phyloP scores from a whole-genome alignment of 2,888 invertebrate species.

The Sinopyrophorus schimmeli region DNA sequence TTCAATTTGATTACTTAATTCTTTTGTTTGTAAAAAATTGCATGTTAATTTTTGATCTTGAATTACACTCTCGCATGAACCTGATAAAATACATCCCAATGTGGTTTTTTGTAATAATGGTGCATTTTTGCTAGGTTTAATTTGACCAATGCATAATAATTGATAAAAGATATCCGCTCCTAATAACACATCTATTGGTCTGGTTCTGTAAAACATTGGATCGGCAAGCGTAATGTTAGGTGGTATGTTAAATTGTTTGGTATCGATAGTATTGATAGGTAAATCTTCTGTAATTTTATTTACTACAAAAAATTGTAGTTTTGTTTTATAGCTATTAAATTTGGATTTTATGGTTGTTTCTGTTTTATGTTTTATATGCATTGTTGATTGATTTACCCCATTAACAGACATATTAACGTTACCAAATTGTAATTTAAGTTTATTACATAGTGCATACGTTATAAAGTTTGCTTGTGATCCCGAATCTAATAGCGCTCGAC shows the following conservation, averaged over 20 bases:
- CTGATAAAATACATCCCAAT: no score
- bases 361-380: not conserved
- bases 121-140: no score
- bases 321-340: not conserved
- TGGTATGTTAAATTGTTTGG: not conserved
- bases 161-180: constrained; percentile 10
- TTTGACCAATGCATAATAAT: no score
- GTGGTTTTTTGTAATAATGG: no score
- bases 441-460: constrained; percentile 1
- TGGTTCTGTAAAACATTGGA: not conserved
- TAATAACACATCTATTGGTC: constrained; percentile 3
- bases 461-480: constrained; percentile 12
- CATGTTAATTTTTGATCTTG: no score
- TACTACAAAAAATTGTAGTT: constrained; percentile 5
- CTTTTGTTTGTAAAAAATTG: no score
- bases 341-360: not conserved
- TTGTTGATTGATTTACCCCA: constrained; percentile 1
- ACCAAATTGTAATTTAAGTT: not conserved
- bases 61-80: no score
- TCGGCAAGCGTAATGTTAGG: constrained; percentile 6
- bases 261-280: constrained; percentile 1
- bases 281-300: constrained; percentile 2
- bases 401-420: constrained; percentile 5
- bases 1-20: no score
- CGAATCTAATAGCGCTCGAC: constrained; percentile 8